These are phyloP conservation scores for Tor tambroides DNA, from an alignment of 2,113 vertebrate genomes.

Conservation along the genomic window DNA sequence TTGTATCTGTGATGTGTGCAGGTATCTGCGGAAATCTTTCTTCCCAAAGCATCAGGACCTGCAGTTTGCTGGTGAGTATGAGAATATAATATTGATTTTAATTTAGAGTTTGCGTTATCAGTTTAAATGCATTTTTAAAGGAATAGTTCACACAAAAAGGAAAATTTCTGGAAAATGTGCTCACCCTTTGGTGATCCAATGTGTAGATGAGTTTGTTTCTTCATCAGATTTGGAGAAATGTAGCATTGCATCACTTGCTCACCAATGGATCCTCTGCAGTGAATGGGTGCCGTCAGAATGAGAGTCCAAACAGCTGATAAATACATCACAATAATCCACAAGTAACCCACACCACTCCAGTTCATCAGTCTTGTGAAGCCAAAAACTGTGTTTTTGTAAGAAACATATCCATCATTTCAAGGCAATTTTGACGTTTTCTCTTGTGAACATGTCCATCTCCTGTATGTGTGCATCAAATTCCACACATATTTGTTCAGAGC, in stretches of 20 bases:
- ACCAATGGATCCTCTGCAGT: not conserved
- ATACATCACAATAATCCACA: not conserved
- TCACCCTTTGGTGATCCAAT: not conserved
- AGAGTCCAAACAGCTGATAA: not conserved
- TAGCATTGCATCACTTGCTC: too few species aligned
- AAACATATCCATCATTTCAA: too few species aligned
- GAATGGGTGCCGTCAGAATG: not conserved
- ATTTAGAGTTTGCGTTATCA: not conserved
- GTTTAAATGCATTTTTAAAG: not conserved
- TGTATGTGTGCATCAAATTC: too few species aligned
- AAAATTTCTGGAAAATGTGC: not conserved
- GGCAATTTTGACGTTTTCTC: too few species aligned
- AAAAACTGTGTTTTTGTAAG: not conserved
- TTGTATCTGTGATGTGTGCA: constrained; percentile 55
- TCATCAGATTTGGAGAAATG: not conserved
- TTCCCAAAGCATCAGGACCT: constrained; percentile 95
- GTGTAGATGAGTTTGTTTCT: not conserved
- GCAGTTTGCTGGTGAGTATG: constrained; percentile 89
- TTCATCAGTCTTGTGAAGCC: not conserved
- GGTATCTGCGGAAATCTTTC: constrained; percentile 94
- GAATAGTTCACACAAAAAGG: not conserved
- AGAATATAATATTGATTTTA: not conserved
- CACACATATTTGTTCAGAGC: too few species aligned
- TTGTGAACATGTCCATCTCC: too few species aligned
- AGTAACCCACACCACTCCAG: not conserved